phyloP scores from a whole-genome alignment of 2,888 invertebrate genomes.

The Mechanitis mazaeus region DNA sequence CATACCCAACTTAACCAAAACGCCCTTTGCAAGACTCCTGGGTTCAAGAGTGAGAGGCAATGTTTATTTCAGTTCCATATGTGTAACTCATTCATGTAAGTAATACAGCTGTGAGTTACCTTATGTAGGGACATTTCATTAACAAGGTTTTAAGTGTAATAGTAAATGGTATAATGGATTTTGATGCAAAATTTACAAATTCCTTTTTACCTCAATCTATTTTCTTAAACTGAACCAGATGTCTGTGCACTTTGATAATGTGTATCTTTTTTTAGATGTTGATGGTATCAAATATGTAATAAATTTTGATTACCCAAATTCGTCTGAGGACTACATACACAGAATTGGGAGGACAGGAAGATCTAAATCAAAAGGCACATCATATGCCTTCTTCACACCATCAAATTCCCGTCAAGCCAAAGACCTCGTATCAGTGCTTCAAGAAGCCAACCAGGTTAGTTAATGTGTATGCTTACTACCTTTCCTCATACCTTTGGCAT shows the following conservation, averaged over 20 bases:
- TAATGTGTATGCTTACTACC: background rate
- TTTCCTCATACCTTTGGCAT: conserved; percentile 86
- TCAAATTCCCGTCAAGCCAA: conserved; percentile 91
- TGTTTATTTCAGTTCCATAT: conserved; percentile 56
- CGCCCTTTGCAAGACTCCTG: conserved; percentile 70
- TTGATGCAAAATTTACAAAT: conserved; percentile 14
- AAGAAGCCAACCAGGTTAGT: conserved; percentile 91
- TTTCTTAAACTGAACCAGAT: background rate
- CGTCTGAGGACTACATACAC: conserved; percentile 96
- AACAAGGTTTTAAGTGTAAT: conserved; percentile 8
- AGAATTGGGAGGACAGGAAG: conserved; percentile 96
- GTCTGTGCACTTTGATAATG: background rate
- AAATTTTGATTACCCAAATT: conserved; percentile 97
- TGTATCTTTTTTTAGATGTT: conserved; percentile 82
- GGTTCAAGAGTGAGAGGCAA: conserved; percentile 75
- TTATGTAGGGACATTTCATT: conserved; percentile 34
- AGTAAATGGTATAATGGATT: conserved; percentile 29
- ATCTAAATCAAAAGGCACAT: conserved; percentile 90
- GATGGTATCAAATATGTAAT: conserved; percentile 97
- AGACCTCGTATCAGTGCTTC: conserved; percentile 90
- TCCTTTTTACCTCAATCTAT: conserved; percentile 6
- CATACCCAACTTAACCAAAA: conserved; percentile 40
- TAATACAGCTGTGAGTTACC: conserved; percentile 68
- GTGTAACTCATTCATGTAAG: conserved; percentile 74
- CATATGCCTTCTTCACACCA: conserved; percentile 96